phyloP scores from a whole-genome alignment of 2,113 vertebrate genomes.

The Eretmochelys imbricata region DNA sequence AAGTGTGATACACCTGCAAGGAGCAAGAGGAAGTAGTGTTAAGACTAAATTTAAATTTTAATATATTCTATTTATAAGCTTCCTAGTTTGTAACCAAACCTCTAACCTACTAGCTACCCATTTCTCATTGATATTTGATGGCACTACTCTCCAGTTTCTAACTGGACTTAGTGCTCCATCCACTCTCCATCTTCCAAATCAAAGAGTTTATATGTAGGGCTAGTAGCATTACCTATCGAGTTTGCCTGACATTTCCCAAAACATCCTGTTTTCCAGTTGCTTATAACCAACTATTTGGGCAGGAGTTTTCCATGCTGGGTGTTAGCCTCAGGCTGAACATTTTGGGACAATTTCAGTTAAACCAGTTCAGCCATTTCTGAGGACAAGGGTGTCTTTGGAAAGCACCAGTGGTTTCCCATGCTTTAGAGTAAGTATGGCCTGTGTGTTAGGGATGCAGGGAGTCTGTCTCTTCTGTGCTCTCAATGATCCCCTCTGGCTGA shows the following conservation, averaged over 20 bases:
- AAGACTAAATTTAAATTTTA: background rate
- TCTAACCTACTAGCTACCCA: background rate
- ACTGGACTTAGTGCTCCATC: background rate
- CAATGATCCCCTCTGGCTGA: background rate
- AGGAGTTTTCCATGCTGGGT: background rate
- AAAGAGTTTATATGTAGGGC: background rate
- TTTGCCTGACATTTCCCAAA: background rate
- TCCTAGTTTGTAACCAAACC: background rate
- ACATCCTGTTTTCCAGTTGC: background rate
- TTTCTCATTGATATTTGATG: background rate
- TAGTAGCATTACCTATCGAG: background rate
- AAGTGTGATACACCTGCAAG: constrained; percentile 89
- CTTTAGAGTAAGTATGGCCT: background rate
- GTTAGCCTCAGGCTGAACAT: background rate
- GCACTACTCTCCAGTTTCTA: background rate
- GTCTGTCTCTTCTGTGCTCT: background rate
- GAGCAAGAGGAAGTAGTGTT: background rate
- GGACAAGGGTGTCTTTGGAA: background rate
- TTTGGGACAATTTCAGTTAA: background rate
- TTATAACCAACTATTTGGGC: background rate
- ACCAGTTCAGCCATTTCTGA: background rate
- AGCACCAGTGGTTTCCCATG: background rate
- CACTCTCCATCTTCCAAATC: background rate
- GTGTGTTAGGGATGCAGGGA: background rate
- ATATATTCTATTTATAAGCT: background rate